Percentiles rank a stretch among this genome's conserved stretches.
These are phyloP conservation scores for Oeneis ivallda DNA, from an alignment of 2,888 invertebrate genomes.

Conservation along the genomic window DNA sequence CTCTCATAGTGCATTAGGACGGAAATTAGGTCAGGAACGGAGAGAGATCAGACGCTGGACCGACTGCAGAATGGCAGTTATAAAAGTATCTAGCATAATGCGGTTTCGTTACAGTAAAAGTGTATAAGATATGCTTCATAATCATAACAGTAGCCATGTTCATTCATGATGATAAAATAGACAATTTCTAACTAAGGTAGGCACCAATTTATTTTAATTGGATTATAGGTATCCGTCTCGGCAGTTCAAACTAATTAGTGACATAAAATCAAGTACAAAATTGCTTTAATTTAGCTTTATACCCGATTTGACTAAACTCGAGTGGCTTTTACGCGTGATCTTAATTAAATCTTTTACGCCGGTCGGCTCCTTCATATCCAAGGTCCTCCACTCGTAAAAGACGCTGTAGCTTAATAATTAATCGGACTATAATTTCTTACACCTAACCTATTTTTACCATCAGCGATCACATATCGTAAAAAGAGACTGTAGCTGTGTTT, in stretches of 20 bases:
- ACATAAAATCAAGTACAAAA: constrained; percentile 12
- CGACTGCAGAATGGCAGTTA: too few relatives aligned
- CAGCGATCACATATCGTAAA: too few relatives aligned
- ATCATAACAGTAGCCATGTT: too few relatives aligned
- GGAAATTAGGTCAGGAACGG: too few relatives aligned
- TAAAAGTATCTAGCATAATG: too few relatives aligned
- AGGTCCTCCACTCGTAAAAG: neutral
- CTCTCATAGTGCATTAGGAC: too few relatives aligned
- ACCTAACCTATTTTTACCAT: too few relatives aligned
- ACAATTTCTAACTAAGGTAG: constrained; percentile 11
- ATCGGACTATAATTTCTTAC: neutral
- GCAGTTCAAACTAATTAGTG: constrained; percentile 11
- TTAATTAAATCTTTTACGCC: constrained; percentile 20
- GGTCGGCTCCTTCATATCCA: constrained; percentile 8
- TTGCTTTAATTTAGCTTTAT: constrained; percentile 19
- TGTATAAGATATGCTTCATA: too few relatives aligned
- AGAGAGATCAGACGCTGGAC: too few relatives aligned
- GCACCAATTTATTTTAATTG: neutral
- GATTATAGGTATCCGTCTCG: neutral
- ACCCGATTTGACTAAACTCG: constrained; percentile 8
- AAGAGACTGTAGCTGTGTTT: too few relatives aligned
- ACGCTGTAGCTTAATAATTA: neutral
- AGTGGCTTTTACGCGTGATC: constrained; percentile 12
- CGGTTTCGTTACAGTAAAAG: too few relatives aligned
- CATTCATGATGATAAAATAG: neutral